phyloP scores from a whole-genome alignment of 2,888 invertebrate genomes.

The Frankliniella intonsa region DNA sequence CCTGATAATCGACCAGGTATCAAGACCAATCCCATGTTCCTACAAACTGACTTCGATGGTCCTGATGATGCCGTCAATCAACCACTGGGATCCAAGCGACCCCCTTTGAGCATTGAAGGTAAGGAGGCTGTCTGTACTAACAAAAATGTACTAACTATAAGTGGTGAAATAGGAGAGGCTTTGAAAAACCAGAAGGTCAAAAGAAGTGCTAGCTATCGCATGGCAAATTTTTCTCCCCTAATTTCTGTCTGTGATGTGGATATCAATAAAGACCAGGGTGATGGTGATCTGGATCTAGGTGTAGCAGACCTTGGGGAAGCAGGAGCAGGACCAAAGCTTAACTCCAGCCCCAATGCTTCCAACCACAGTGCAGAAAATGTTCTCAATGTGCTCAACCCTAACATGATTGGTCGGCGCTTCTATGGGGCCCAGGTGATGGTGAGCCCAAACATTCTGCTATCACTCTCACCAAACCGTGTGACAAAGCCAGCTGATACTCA shows the following conservation, averaged over 20 bases:
- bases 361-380: constrained; percentile 13
- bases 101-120: constrained; percentile 39
- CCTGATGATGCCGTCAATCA: constrained; percentile 20
- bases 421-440: constrained; percentile 47
- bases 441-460: constrained; percentile 38
- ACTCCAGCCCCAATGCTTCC: background rate
- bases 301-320: constrained; percentile 7
- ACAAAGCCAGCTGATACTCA: constrained; percentile 60
- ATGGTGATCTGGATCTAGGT: constrained; percentile 14
- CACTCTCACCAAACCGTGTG: constrained; percentile 53
- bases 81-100: constrained; percentile 27
- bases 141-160: constrained; percentile 41
- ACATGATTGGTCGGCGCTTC: constrained; percentile 42
- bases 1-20: background rate
- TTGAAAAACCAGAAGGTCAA: constrained; percentile 54
- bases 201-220: constrained; percentile 78
- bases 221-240: constrained; percentile 69
- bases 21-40: background rate
- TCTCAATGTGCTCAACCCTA: constrained; percentile 42
- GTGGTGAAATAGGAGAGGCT: constrained; percentile 43
- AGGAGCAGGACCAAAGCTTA: background rate
- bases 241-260: constrained; percentile 42
- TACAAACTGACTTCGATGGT: constrained; percentile 2
- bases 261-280: constrained; percentile 4
- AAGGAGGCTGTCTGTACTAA: constrained; percentile 59